Conservation (phyloP, 30 jellyfish, hydroid and myxozoan species). For the Aurelia sp. region DNA sequence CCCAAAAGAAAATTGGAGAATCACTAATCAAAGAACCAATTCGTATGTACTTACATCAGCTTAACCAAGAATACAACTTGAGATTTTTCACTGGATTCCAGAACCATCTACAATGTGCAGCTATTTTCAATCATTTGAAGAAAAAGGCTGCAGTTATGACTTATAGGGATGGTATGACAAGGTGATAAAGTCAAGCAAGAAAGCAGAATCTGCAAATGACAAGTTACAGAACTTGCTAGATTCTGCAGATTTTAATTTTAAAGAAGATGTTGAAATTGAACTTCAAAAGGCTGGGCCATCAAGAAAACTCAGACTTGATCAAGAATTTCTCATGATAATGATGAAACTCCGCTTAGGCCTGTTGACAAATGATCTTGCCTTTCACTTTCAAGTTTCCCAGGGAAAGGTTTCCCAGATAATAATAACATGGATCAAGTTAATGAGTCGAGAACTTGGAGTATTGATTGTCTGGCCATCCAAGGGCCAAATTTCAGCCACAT, state of each 20-base stretch:
- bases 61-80: conserved; percentile 50
- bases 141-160: conserved; percentile 58
- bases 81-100: conserved; percentile 44
- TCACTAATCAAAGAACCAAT: background rate
- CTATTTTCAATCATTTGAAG: conserved; percentile 11
- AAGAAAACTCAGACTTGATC: conserved; percentile 55
- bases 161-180: conserved; percentile 64
- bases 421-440: conserved; percentile 60
- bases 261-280: conserved; percentile 5
- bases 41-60: conserved; percentile 39
- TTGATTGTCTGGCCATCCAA: conserved; percentile 78
- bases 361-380: conserved; percentile 60
- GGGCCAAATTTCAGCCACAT: conserved; percentile 26
- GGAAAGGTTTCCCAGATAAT: conserved; percentile 48
- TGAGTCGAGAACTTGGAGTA: conserved; percentile 32
- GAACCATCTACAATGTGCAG: background rate
- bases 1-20: too few relatives aligned
- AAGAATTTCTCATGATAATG: conserved; percentile 58
- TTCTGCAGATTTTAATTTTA: background rate
- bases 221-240: background rate
- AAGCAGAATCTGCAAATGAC: background rate
- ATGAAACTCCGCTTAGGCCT: conserved; percentile 45
- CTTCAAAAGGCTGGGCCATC: conserved; percentile 46
- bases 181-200: conserved; percentile 6
- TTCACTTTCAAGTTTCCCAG: conserved; percentile 41